Evolutionary conservation across 2,797 vertebrate genomes (phyloP).

Genomic region (Ceyx erithaca): DNA sequence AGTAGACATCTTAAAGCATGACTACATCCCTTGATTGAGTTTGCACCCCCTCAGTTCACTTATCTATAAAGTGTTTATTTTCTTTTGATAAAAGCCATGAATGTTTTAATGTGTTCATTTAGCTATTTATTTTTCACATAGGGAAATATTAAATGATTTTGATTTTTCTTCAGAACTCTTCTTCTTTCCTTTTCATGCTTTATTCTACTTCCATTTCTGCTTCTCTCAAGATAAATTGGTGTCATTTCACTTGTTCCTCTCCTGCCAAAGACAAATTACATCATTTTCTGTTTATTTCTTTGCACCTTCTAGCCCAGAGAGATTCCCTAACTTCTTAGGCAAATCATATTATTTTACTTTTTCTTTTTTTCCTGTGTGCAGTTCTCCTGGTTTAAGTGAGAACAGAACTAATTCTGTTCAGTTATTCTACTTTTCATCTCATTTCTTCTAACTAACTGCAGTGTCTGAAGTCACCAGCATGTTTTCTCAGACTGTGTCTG

Average conservation of each 20-base stretch:
- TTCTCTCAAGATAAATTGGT: constrained; percentile 23
- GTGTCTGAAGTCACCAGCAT: no score
- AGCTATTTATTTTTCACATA: constrained; percentile 16
- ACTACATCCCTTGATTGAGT: neutral
- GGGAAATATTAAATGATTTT: neutral
- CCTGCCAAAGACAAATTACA: constrained; percentile 13
- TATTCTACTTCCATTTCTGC: neutral
- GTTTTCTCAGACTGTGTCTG: no score
- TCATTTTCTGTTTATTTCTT: constrained; percentile 4
- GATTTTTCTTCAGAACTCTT: neutral
- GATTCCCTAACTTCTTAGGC: neutral
- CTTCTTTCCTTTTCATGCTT: neutral
- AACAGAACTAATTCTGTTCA: no score
- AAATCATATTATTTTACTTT: neutral
- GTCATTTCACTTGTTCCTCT: constrained; percentile 30
- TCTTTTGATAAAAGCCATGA: neutral
- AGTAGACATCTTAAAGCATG: neutral
- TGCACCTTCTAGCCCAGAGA: constrained; percentile 1
- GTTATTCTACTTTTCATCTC: no score
- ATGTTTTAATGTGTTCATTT: constrained; percentile 4
- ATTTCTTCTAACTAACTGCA: no score
- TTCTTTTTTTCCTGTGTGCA: neutral
- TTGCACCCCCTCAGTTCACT: neutral
- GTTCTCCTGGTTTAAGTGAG: no score
- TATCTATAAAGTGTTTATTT: constrained; percentile 19